Percentiles rank a stretch among this genome's conserved stretches.
phyloP scores from a whole-genome alignment of 1,140 invertebrate species.

The Yoshiicerus persimilis region DNA sequence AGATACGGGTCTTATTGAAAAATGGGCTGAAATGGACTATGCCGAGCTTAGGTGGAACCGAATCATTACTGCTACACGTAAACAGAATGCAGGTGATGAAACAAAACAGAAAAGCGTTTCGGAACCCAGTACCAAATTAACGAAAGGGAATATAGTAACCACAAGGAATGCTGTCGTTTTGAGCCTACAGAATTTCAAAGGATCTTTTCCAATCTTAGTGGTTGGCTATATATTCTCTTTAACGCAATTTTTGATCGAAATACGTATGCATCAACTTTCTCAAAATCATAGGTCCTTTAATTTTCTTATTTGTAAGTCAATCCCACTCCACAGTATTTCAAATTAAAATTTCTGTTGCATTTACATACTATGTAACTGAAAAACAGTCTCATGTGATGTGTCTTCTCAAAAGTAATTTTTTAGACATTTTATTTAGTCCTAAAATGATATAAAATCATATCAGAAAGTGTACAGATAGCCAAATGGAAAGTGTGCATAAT shows the following conservation, averaged over 20 bases:
- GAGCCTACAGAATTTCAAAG: neutral
- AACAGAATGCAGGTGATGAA: neutral
- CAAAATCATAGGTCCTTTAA: neutral
- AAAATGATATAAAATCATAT: too few relatives aligned
- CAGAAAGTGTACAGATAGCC: too few relatives aligned
- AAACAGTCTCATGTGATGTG: too few relatives aligned
- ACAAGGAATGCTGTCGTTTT: neutral
- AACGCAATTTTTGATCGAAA: neutral
- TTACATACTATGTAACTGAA: too few relatives aligned
- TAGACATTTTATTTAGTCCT: neutral
- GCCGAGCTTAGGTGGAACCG: neutral
- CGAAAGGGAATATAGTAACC: neutral
- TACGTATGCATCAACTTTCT: neutral
- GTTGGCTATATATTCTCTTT: neutral
- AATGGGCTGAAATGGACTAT: constrained; percentile 8
- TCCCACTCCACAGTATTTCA: neutral
- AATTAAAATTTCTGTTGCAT: too few relatives aligned
- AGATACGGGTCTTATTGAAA: neutral
- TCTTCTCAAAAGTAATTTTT: neutral
- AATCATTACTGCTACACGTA: neutral
- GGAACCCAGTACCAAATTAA: too few relatives aligned
- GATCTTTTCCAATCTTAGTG: neutral
- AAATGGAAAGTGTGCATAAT: too few relatives aligned
- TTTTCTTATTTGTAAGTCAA: neutral
- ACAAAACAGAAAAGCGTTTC: neutral